A percentile compares a stretch with the other conserved stretches of the same genome.
phyloP scores from a whole-genome alignment of 1,140 invertebrate species.

The Solenopsis fugax region DNA sequence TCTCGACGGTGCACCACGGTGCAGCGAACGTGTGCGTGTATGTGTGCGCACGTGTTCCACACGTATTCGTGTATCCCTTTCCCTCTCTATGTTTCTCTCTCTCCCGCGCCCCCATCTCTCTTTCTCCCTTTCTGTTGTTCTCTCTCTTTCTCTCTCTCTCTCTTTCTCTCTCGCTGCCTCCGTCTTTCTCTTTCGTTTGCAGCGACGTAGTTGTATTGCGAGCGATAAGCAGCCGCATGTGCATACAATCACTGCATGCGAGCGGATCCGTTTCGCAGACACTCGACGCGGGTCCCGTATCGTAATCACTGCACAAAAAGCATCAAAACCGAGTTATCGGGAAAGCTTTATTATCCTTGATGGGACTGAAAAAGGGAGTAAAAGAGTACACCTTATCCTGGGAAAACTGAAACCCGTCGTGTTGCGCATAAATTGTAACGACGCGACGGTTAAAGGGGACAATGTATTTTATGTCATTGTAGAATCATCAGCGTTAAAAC shows the following conservation, averaged over 20 bases:
- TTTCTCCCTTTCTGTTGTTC: not conserved
- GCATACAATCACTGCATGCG: conserved; percentile 69
- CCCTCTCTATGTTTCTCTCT: not conserved
- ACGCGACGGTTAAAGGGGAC: conserved; percentile 17
- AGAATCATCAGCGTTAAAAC: not conserved
- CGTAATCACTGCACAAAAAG: conserved; percentile 54
- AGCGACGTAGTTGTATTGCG: conserved; percentile 51
- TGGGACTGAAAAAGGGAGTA: conserved; percentile 6
- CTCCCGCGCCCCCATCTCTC: not conserved
- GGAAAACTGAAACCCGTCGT: conserved; percentile 23
- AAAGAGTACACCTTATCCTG: conserved; percentile 8
- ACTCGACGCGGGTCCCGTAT: conserved; percentile 59
- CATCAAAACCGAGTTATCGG: conserved; percentile 56
- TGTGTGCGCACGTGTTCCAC: conserved; percentile 35
- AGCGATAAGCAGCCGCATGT: conserved; percentile 73
- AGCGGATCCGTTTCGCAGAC: conserved; percentile 68
- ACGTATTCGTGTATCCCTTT: conserved; percentile 14
- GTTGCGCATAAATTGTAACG: not conserved
- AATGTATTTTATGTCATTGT: conserved; percentile 34
- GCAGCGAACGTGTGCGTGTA: conserved; percentile 41
- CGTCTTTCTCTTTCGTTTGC: conserved; percentile 7
- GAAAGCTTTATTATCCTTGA: conserved; percentile 54
- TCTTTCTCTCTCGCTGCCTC: not conserved
- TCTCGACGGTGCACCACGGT: conserved; percentile 68
- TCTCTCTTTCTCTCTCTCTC: not conserved